phyloP scores from a whole-genome alignment of 2,797 vertebrate species.

The Xenentodon cancila region DNA sequence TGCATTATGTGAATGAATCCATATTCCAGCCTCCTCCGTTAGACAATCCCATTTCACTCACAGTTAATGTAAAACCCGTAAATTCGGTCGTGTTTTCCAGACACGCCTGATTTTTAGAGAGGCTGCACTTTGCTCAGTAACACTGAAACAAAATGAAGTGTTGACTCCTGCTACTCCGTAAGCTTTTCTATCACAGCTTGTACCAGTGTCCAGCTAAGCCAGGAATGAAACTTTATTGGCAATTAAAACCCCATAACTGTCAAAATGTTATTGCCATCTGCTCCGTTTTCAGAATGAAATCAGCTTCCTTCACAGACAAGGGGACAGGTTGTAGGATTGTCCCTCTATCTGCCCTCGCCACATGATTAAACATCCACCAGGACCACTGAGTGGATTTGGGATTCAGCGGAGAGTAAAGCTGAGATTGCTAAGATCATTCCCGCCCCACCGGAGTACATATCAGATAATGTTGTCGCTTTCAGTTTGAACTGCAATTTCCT shows the following conservation, averaged over 20 bases:
- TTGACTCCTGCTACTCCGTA: neutral
- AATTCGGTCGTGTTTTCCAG: too few relatives aligned
- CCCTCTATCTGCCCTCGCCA: conserved; percentile 27
- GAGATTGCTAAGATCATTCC: conserved; percentile 34
- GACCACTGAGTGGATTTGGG: conserved; percentile 43
- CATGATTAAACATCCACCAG: conserved; percentile 35
- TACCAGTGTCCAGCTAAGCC: too few relatives aligned
- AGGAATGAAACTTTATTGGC: neutral
- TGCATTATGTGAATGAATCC: too few relatives aligned
- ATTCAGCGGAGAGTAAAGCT: conserved; percentile 32
- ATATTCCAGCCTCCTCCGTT: too few relatives aligned
- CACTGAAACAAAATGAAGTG: too few relatives aligned
- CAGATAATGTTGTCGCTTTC: conserved; percentile 55
- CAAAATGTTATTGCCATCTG: neutral
- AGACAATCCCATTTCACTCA: too few relatives aligned
- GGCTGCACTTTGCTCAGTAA: too few relatives aligned
- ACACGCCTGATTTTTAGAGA: too few relatives aligned
- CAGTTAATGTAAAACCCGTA: too few relatives aligned
- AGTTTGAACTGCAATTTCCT: conserved; percentile 63
- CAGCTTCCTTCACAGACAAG: conserved; percentile 3
- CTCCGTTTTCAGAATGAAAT: conserved; percentile 5
- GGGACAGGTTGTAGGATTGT: conserved; percentile 10
- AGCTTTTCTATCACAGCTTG: neutral
- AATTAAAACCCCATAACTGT: conserved; percentile 21
- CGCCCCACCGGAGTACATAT: conserved; percentile 31